These are phyloP conservation scores for Zaprionus gabonicus DNA, from an alignment of 1,140 invertebrate species.

Conservation along the genomic window DNA sequence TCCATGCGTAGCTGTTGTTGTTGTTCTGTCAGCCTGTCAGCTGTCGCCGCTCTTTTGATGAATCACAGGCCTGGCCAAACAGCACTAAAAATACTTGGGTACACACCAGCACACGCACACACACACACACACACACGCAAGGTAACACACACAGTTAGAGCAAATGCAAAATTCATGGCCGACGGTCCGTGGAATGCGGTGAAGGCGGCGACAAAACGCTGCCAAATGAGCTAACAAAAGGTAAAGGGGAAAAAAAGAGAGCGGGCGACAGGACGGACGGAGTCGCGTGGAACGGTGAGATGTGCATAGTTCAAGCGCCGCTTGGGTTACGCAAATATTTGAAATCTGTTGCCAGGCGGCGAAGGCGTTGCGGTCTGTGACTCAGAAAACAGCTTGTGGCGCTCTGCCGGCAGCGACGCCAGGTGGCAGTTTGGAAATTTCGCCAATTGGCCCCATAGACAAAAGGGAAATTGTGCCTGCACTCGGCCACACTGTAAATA, in stretches of 20 bases:
- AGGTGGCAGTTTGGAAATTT: slow-evolving; percentile 39
- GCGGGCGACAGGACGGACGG: slow-evolving; percentile 1
- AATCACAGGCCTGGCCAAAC: slow-evolving; percentile 75
- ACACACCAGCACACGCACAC: slow-evolving; percentile 13
- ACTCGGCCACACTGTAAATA: neutral
- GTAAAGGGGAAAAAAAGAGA: neutral
- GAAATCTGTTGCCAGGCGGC: slow-evolving; percentile 64
- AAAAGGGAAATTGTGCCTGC: neutral
- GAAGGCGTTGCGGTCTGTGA: slow-evolving; percentile 39
- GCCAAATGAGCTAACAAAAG: slow-evolving; percentile 56
- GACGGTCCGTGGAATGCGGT: slow-evolving; percentile 63
- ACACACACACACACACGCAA: neutral
- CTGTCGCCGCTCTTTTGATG: slow-evolving; percentile 79
- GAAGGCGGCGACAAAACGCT: slow-evolving; percentile 58
- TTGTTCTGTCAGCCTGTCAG: slow-evolving; percentile 60
- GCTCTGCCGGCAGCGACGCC: slow-evolving; percentile 5
- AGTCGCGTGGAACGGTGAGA: slow-evolving; percentile 1
- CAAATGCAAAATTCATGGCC: slow-evolving; percentile 80
- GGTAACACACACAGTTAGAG: slow-evolving; percentile 6
- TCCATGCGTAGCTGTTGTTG: slow-evolving; percentile 66
- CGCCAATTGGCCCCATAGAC: slow-evolving; percentile 13
- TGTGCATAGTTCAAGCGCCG: slow-evolving; percentile 49
- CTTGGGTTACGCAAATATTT: slow-evolving; percentile 67
- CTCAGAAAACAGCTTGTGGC: slow-evolving; percentile 30
- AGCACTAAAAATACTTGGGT: slow-evolving; percentile 72